A percentile compares a stretch with the other conserved stretches of the same genome.
These are phyloP conservation scores for Sitobion miscanthi DNA, from an alignment of 1,140 invertebrate genomes.

Conservation along the genomic window DNA sequence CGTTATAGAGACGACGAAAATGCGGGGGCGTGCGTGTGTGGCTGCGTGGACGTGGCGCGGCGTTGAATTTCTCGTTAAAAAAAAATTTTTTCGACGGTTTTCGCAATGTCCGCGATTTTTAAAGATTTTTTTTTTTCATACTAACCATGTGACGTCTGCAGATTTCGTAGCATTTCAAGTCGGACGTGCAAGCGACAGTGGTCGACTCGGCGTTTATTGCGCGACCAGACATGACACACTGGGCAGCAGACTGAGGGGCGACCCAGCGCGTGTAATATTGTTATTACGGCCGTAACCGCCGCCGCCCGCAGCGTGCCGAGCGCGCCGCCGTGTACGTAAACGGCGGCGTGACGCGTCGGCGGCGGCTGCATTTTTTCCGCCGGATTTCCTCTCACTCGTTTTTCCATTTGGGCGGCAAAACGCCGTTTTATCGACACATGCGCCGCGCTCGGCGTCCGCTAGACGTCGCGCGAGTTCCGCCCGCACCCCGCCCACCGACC, in stretches of 20 bases:
- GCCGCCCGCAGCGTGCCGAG: background rate
- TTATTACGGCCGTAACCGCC: background rate
- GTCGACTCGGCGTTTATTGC: conserved; percentile 18
- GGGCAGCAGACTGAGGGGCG: conserved; percentile 34
- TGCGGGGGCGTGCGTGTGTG: background rate
- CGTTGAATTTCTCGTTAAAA: background rate
- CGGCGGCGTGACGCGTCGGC: background rate
- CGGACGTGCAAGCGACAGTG: background rate
- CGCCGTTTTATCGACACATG: conserved; percentile 5
- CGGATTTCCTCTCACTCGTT: background rate
- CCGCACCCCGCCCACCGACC: background rate
- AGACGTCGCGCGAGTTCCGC: no score
- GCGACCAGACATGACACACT: conserved; percentile 55
- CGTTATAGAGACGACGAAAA: background rate
- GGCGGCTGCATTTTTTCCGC: background rate
- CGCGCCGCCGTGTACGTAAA: background rate
- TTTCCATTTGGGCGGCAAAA: background rate
- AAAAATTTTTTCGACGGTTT: background rate
- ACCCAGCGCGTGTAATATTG: background rate
- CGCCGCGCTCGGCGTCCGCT: background rate
- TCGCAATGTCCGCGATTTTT: background rate
- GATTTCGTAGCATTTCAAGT: conserved; percentile 48
- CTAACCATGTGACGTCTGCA: conserved; percentile 42
- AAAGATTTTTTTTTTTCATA: background rate
- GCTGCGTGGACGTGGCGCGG: no score